Conservation (phyloP, 2,113 vertebrate genomes). For the Oryzias woworae region DNA sequence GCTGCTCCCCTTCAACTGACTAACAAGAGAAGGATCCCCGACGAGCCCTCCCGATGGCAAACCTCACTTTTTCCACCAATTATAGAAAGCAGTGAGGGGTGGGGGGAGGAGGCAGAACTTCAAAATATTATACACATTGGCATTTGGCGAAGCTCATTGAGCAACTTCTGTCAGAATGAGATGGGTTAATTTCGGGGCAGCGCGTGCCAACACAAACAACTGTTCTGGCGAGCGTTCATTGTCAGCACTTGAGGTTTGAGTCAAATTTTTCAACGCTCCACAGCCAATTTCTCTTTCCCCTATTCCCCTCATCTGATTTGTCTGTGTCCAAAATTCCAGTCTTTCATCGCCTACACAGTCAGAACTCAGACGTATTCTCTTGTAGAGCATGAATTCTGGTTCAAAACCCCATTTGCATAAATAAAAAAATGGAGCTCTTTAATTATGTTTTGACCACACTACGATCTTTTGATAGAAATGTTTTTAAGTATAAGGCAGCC, state of each 20-base stretch:
- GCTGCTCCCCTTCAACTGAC: constrained; percentile 86
- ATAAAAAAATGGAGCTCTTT: constrained; percentile 24
- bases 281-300: constrained; percentile 71
- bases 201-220: constrained; percentile 88
- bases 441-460: constrained; percentile 16
- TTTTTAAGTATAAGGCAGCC: not conserved
- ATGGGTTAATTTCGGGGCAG: constrained; percentile 84
- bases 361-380: constrained; percentile 52
- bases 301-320: constrained; percentile 58
- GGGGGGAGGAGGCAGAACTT: constrained; percentile 70
- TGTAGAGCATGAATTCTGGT: constrained; percentile 44
- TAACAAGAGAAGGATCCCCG: constrained; percentile 86
- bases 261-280: constrained; percentile 59
- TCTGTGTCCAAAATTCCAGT: constrained; percentile 65
- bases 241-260: constrained; percentile 82
- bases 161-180: constrained; percentile 80
- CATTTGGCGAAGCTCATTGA: constrained; percentile 73
- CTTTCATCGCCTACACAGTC: constrained; percentile 71
- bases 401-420: constrained; percentile 46
- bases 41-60: constrained; percentile 73
- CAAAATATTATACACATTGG: constrained; percentile 81
- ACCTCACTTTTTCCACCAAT: constrained; percentile 89
- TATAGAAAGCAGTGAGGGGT: constrained; percentile 66
- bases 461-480: not conserved
- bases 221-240: constrained; percentile 80